phyloP scores from a whole-genome alignment of 2,113 vertebrate species.

The Pseudopipra pipra region DNA sequence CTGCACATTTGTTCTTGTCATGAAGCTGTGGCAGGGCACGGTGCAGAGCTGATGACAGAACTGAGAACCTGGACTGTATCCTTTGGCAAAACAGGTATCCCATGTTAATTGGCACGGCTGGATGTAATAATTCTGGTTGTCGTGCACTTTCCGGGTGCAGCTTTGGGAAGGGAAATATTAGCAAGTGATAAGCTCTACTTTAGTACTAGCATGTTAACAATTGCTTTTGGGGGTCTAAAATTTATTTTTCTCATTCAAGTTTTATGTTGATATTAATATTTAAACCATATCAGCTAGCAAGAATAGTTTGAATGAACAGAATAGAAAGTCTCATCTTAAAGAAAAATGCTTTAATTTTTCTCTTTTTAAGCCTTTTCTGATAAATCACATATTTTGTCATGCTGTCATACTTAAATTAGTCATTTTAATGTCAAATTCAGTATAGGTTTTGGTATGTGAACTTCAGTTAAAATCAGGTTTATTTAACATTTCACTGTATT shows the following conservation, averaged over 20 bases:
- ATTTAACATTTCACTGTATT: neutral
- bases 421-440: neutral
- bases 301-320: slow-evolving; percentile 8
- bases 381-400: neutral
- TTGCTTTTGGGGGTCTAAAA: slow-evolving; percentile 47
- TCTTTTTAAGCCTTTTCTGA: neutral
- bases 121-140: neutral
- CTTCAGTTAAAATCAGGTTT: neutral
- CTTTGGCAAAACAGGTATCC: neutral
- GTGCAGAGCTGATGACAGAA: neutral
- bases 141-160: neutral
- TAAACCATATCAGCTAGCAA: slow-evolving; percentile 37
- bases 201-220: neutral
- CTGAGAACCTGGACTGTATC: neutral
- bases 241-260: slow-evolving; percentile 64
- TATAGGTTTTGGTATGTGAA: neutral
- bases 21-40: neutral
- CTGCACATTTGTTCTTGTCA: neutral
- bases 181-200: slow-evolving; percentile 11
- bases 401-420: neutral
- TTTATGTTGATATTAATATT: slow-evolving; percentile 68
- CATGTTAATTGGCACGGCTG: neutral
- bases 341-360: slow-evolving; percentile 1
- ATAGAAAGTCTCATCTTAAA: neutral
- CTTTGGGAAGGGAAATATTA: neutral